Conservation (phyloP, 2,797 vertebrate species). For the Ispidina picta region DNA sequence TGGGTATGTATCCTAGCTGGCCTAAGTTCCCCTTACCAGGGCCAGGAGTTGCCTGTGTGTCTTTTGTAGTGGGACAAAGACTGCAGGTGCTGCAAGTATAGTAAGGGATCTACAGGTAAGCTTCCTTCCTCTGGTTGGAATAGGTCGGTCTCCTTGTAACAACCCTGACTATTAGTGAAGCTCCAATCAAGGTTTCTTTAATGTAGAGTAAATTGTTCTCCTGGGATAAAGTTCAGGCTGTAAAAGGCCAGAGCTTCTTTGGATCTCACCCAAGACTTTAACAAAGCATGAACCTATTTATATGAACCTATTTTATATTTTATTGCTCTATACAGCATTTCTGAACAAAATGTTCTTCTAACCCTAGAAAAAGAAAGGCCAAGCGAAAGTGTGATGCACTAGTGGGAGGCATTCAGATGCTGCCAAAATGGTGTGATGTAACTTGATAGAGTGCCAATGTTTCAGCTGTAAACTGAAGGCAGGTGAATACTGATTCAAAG, state of each 20-base stretch:
- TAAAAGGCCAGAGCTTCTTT: not conserved
- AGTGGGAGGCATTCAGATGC: slow-evolving; percentile 5
- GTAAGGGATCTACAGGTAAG: not conserved
- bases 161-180: not conserved
- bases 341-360: slow-evolving; percentile 48
- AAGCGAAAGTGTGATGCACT: not conserved
- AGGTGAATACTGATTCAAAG: slow-evolving; percentile 42
- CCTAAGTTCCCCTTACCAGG: not conserved
- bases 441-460: not conserved
- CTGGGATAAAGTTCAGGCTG: not conserved
- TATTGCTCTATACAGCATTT: not conserved
- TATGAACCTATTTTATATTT: too few relatives aligned
- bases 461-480: not conserved
- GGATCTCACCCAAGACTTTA: not conserved
- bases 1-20: fast-evolving
- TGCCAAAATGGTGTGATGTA: slow-evolving; percentile 20
- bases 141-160: not conserved
- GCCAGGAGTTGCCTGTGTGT: not conserved
- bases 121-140: not conserved
- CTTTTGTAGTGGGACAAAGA: not conserved
- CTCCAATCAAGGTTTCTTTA: not conserved
- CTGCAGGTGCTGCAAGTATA: not conserved
- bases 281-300: slow-evolving; percentile 44
- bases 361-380: slow-evolving; percentile 19
- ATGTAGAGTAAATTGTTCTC: not conserved